Percentiles rank a stretch among this genome's conserved stretches.
Evolutionary conservation across 2,888 invertebrate species (phyloP).

Genomic region (Rhingia rostrata): DNA sequence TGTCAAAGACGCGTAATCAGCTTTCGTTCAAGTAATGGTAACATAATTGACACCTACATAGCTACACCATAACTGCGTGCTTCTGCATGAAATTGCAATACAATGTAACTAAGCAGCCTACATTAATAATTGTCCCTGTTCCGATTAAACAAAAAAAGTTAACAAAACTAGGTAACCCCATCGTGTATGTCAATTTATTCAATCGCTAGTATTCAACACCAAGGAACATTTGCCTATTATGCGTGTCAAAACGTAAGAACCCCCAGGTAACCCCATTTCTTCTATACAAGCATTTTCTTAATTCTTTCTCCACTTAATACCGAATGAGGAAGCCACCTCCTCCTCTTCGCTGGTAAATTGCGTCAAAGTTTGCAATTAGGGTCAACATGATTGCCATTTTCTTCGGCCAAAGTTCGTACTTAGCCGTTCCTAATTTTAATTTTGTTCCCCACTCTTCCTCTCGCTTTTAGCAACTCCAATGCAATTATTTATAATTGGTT

Average conservation of each 20-base stretch:
- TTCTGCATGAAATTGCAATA: too few species aligned
- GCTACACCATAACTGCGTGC: too few species aligned
- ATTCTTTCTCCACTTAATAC: constrained; percentile 19
- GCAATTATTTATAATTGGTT: constrained; percentile 42
- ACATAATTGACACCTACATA: too few species aligned
- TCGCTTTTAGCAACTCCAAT: constrained; percentile 3
- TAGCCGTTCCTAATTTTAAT: too few species aligned
- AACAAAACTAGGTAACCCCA: neutral
- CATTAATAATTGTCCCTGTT: too few species aligned
- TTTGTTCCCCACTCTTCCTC: neutral
- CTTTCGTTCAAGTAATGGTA: too few species aligned
- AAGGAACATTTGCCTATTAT: constrained; percentile 16
- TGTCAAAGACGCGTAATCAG: too few species aligned
- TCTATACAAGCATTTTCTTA: neutral
- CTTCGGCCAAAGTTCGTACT: constrained; percentile 14
- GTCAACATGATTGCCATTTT: constrained; percentile 41
- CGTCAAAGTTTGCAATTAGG: constrained; percentile 39
- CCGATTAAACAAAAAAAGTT: too few species aligned
- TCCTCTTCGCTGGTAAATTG: neutral
- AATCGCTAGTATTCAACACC: neutral
- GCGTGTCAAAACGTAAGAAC: constrained; percentile 5
- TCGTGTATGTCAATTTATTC: constrained; percentile 7
- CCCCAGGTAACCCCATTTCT: constrained; percentile 3
- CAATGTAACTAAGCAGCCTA: too few species aligned
- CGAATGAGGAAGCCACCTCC: constrained; percentile 4